A percentile compares a stretch with the other conserved stretches of the same genome.
phyloP scores from a whole-genome alignment of 2,113 vertebrate genomes.

The Dasypus novemcinctus region DNA sequence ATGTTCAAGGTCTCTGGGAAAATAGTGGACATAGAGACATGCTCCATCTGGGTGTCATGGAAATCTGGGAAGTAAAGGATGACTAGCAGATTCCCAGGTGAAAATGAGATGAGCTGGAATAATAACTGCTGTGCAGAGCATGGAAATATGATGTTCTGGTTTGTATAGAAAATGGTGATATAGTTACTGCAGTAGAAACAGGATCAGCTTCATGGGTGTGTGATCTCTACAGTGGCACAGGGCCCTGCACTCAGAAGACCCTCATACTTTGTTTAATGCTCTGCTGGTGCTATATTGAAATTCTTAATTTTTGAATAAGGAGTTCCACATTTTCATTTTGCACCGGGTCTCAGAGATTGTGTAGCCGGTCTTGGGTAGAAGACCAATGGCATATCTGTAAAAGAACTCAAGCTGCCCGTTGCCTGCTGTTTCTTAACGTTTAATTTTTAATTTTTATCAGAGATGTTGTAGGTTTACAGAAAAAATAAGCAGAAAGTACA shows the following conservation, averaged over 20 bases:
- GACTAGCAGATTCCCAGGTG: background rate
- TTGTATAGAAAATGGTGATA: background rate
- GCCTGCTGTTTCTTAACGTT: too few species aligned
- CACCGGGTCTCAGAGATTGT: background rate
- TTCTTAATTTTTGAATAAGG: background rate
- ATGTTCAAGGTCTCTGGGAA: background rate
- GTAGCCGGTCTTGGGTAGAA: background rate
- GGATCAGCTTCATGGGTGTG: background rate
- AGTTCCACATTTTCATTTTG: background rate
- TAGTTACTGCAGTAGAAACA: background rate
- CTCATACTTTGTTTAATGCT: background rate
- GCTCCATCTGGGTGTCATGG: accelerated
- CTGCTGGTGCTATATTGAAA: background rate
- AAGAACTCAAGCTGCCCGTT: too few species aligned
- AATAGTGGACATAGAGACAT: background rate
- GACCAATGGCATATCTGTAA: background rate
- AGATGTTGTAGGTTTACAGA: too few species aligned
- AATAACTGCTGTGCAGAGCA: background rate
- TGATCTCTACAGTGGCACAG: too few species aligned
- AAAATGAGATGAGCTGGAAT: background rate
- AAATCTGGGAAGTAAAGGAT: background rate
- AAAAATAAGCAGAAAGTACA: too few species aligned
- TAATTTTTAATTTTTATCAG: too few species aligned
- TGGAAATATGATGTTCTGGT: background rate
- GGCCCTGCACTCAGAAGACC: background rate